A percentile compares a stretch with the other conserved stretches of the same genome.
phyloP scores from a whole-genome alignment of 1,140 invertebrate species.

The Planococcus citri region DNA sequence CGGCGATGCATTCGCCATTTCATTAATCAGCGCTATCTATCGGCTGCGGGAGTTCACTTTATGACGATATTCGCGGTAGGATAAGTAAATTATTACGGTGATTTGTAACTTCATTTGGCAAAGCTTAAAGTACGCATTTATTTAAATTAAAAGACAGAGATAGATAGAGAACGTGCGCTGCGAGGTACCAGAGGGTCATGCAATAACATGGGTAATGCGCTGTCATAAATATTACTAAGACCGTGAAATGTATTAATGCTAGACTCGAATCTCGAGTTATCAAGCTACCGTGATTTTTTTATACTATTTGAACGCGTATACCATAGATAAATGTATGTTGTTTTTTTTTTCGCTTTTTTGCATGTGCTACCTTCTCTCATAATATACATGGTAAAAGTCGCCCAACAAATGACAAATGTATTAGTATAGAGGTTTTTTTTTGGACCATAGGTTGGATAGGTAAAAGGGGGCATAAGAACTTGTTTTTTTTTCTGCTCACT shows the following conservation, averaged over 20 bases:
- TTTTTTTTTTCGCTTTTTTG: too few relatives aligned
- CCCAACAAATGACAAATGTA: background rate
- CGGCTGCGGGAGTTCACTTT: background rate
- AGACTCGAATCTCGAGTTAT: slow-evolving; percentile 6
- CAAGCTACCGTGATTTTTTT: background rate
- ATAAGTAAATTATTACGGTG: slow-evolving; percentile 1
- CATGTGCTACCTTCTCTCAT: background rate
- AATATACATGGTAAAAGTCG: background rate
- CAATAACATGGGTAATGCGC: slow-evolving; percentile 6
- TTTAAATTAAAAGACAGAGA: slow-evolving; percentile 8
- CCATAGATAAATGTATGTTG: too few relatives aligned
- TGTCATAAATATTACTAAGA: slow-evolving; percentile 3
- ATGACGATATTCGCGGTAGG: background rate
- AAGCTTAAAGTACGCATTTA: slow-evolving; percentile 16
- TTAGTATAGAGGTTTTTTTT: background rate
- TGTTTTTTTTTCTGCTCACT: too few relatives aligned
- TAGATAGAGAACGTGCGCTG: background rate
- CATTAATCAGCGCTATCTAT: slow-evolving; percentile 6
- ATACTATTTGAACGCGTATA: too few relatives aligned
- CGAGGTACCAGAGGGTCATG: background rate
- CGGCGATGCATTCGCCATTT: background rate
- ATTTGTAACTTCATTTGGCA: slow-evolving; percentile 18
- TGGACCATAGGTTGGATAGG: too few relatives aligned
- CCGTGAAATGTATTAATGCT: background rate
- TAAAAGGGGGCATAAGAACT: background rate